Base-by-base conservation (phyloP, 2,113 vertebrate genomes). In the Mixornis gularis region DNA sequence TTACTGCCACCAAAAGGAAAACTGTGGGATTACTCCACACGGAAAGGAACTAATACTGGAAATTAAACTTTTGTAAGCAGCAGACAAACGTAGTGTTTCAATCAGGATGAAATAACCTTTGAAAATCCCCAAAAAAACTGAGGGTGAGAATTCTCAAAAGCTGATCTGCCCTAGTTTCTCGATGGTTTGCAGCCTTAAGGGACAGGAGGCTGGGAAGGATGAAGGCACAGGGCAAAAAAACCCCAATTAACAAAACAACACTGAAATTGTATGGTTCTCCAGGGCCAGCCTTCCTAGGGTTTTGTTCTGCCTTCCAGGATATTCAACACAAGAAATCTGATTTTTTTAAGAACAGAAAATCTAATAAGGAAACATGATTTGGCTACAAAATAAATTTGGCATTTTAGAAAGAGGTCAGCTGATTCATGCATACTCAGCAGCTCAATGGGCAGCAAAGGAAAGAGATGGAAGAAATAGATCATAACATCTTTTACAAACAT, bases 1-100 rank as follows among this genome's bases (percentile, higher is more conserved):
- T 34, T 95, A 71, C 81, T 95, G 96, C 97, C 98, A 97, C 83
- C 97, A 94, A 93, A 87, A 74, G 97, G 90, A 86, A 40, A 86
- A 83, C 85, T 73, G 27, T 4, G 74, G 83, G 92, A 96, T 72
- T 82, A 41, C 93, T 87, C 30, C 62, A 49, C 20, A 6, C 1
- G 48, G 9, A 52, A 93, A 85, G 18, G 4, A 49, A 40, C 32
- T 9, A 6, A 6, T 26, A 24, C 46, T 24, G 46, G 12, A 69
- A 90, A 85, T 70, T 60, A 83, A 78, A 71, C 30, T 59, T 59
- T 19, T 0, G 7, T 20, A 74, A 89, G 55, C 40, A 58, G 44
- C 17, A 92, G 30, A 64, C 43, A 68, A 52, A 90, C 20, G 19
- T 3, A 43, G 36, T 19, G 51, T 59, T 90, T 80, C 48, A 51